Percentiles rank a stretch among this genome's conserved stretches.
These are phyloP conservation scores for Halesus radiatus DNA, from an alignment of 1,140 invertebrate species.

Conservation along the genomic window DNA sequence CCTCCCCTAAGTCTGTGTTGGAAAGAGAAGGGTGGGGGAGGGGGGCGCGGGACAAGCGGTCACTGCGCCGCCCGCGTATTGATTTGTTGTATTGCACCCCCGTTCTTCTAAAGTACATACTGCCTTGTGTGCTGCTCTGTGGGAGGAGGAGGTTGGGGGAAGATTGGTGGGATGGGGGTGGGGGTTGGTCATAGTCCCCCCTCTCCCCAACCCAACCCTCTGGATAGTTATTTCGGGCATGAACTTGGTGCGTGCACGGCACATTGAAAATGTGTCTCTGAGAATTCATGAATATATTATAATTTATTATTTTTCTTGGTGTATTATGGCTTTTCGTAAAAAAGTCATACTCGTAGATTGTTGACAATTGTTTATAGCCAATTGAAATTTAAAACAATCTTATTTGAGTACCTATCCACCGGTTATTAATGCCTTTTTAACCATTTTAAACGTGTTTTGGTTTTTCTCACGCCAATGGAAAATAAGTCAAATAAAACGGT, in stretches of 20 bases:
- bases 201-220: neutral
- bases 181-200: neutral
- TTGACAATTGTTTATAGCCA: too few species aligned
- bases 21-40: neutral
- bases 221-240: slow-evolving; percentile 21
- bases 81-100: slow-evolving; percentile 58
- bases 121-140: neutral
- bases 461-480: too few species aligned
- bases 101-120: slow-evolving; percentile 40
- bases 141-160: too few species aligned
- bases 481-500: too few species aligned
- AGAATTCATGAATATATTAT: neutral
- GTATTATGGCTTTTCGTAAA: too few species aligned
- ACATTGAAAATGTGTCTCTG: neutral
- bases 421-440: too few species aligned
- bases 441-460: too few species aligned
- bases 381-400: too few species aligned
- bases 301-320: neutral
- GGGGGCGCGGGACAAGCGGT: slow-evolving; percentile 45
- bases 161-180: neutral
- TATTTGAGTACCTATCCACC: too few species aligned
- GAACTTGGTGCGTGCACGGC: slow-evolving; percentile 17
- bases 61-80: slow-evolving; percentile 57
- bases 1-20: neutral
- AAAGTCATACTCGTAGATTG: too few species aligned